Evolutionary conservation across 2,888 invertebrate genomes (phyloP).

Genomic region (Eulithis testata): DNA sequence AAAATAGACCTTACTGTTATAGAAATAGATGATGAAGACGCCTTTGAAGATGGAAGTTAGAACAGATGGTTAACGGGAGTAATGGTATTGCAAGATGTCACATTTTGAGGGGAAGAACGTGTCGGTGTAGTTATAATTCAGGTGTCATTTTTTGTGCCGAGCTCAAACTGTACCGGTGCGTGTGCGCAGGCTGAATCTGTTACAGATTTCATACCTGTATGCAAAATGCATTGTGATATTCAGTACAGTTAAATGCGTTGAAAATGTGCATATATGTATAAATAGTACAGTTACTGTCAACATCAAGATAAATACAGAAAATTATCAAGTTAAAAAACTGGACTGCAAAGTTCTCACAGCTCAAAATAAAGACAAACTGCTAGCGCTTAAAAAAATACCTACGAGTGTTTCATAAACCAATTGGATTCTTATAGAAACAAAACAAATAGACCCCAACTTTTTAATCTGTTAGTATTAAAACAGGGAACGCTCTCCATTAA

Average conservation of each 20-base stretch:
- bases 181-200: conserved; percentile 26
- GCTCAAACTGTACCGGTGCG: conserved; percentile 33
- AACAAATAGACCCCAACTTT: background rate
- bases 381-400: no score
- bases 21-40: conserved; percentile 30
- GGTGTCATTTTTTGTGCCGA: conserved; percentile 43
- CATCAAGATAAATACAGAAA: no score
- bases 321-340: no score
- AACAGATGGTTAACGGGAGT: conserved; percentile 56
- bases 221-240: conserved; percentile 10
- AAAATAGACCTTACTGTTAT: conserved; percentile 44
- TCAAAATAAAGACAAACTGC: no score
- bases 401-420: conserved; percentile 1
- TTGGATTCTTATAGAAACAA: conserved; percentile 24
- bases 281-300: background rate
- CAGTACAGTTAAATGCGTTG: no score
- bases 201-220: conserved; percentile 26
- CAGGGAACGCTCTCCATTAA: conserved; percentile 6
- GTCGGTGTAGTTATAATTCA: conserved; percentile 47
- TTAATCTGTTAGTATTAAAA: conserved; percentile 7
- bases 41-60: conserved; percentile 24
- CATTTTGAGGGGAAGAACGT: conserved; percentile 51
- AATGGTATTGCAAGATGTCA: conserved; percentile 58
- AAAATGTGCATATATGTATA: background rate
- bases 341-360: no score